These are phyloP conservation scores for Pandemis heparana DNA, from an alignment of 2,888 invertebrate genomes.

Conservation along the genomic window DNA sequence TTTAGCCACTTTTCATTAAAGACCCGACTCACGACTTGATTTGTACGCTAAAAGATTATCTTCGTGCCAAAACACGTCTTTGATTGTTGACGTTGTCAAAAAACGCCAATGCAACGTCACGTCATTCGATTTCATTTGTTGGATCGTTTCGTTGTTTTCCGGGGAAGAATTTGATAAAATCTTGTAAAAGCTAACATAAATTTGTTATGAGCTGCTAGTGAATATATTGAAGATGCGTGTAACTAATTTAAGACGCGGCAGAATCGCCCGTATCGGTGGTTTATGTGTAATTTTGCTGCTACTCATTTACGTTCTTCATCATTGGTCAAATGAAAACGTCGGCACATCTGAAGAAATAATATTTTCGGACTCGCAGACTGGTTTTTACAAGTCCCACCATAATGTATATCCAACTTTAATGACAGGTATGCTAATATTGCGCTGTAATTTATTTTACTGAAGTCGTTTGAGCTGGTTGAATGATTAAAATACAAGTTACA, in stretches of 20 bases:
- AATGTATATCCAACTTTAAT: slow-evolving; percentile 73
- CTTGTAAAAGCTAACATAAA: slow-evolving; percentile 39
- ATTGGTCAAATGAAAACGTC: slow-evolving; percentile 84
- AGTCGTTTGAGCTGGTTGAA: slow-evolving; percentile 20
- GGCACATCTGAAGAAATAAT: slow-evolving; percentile 51
- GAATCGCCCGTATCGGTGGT: slow-evolving; percentile 83
- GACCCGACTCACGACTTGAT: background rate
- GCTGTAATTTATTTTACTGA: slow-evolving; percentile 27
- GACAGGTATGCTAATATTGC: slow-evolving; percentile 64
- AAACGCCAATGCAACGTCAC: slow-evolving; percentile 44
- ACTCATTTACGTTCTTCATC: slow-evolving; percentile 87
- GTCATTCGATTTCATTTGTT: slow-evolving; percentile 37
- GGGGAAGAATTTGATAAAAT: slow-evolving; percentile 37
- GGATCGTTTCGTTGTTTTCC: slow-evolving; percentile 49
- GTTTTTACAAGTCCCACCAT: slow-evolving; percentile 67
- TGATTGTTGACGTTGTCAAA: slow-evolving; percentile 58
- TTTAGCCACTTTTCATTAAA: background rate
- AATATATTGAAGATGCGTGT: slow-evolving; percentile 82
- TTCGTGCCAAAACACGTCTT: background rate
- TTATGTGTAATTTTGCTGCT: slow-evolving; percentile 84
- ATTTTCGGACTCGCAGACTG: slow-evolving; percentile 55
- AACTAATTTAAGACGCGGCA: slow-evolving; percentile 86
- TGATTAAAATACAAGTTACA: slow-evolving; percentile 48
- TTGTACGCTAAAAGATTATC: background rate
- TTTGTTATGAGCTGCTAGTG: slow-evolving; percentile 56